Evolutionary conservation across 2,113 vertebrate genomes (phyloP).

Genomic region (Phalacrocorax pelagicus): DNA sequence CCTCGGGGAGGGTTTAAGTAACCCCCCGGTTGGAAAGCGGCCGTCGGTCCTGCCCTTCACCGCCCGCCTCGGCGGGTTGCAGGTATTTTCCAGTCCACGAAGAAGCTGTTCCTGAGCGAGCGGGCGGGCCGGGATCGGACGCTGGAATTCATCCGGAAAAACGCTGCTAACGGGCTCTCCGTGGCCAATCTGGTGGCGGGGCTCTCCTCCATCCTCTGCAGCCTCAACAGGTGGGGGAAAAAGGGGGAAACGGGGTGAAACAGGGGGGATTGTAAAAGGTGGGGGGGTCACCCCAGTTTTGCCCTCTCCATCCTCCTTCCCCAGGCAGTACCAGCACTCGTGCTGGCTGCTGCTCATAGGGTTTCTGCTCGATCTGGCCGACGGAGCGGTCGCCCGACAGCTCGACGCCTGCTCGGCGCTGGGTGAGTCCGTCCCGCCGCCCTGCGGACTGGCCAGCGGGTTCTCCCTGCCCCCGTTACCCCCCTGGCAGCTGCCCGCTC

Average conservation of each 20-base stretch:
- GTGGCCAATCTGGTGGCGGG: slow-evolving; percentile 88
- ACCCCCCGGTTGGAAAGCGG: background rate
- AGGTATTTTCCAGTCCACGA: slow-evolving; percentile 80
- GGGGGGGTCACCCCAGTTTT: background rate
- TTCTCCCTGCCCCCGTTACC: no score
- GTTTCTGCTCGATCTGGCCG: slow-evolving; percentile 88
- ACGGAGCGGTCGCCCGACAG: slow-evolving; percentile 85
- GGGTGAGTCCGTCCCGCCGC: slow-evolving; percentile 73
- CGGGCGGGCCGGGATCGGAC: slow-evolving; percentile 41
- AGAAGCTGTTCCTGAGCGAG: slow-evolving; percentile 78
- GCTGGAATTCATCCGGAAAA: slow-evolving; percentile 85
- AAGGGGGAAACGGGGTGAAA: background rate
- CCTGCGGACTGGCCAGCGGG: accelerated
- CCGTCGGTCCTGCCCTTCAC: background rate
- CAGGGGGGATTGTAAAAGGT: background rate
- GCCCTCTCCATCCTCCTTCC: background rate
- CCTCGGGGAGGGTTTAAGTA: background rate
- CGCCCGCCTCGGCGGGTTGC: background rate
- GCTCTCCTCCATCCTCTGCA: slow-evolving; percentile 88
- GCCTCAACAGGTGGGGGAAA: slow-evolving; percentile 78
- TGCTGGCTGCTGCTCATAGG: slow-evolving; percentile 91
- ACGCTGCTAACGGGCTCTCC: slow-evolving; percentile 85
- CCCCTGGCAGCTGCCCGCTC: background rate
- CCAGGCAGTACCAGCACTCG: slow-evolving; percentile 82
- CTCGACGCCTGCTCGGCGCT: slow-evolving; percentile 84